Conservation (phyloP, 2,797 vertebrate genomes). For the Xiphorhynchus erythropygius region DNA sequence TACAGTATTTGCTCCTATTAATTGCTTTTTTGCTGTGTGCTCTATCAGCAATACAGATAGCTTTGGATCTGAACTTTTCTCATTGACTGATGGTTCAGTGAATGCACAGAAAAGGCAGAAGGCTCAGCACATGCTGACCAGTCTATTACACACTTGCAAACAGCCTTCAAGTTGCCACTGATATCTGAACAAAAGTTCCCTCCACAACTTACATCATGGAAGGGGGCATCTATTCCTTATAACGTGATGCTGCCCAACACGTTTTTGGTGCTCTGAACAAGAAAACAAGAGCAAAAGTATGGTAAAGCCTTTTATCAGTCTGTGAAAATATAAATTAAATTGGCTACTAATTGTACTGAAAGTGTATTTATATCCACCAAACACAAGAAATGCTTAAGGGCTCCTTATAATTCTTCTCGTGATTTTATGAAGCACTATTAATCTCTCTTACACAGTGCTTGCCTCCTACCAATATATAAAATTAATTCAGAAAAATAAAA, state of each 20-base stretch:
- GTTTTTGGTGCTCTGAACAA: neutral
- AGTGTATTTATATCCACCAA: neutral
- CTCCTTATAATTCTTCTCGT: neutral
- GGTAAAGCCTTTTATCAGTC: neutral
- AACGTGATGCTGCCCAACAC: neutral
- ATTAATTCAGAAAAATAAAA: neutral
- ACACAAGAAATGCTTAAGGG: neutral
- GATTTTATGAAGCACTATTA: neutral
- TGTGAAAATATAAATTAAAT: neutral
- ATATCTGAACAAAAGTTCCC: neutral
- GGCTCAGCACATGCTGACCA: neutral
- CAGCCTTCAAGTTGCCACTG: neutral
- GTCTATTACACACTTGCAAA: neutral
- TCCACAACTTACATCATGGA: neutral
- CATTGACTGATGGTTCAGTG: neutral
- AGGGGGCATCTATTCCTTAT: neutral
- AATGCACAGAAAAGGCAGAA: neutral
- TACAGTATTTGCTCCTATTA: neutral
- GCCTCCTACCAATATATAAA: neutral
- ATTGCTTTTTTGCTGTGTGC: neutral
- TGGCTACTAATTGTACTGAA: neutral
- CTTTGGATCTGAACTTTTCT: neutral
- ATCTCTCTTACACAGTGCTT: neutral
- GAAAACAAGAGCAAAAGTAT: neutral
- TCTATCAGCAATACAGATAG: neutral